phyloP scores from a whole-genome alignment of 2,797 vertebrate species.

The Morus bassanus region DNA sequence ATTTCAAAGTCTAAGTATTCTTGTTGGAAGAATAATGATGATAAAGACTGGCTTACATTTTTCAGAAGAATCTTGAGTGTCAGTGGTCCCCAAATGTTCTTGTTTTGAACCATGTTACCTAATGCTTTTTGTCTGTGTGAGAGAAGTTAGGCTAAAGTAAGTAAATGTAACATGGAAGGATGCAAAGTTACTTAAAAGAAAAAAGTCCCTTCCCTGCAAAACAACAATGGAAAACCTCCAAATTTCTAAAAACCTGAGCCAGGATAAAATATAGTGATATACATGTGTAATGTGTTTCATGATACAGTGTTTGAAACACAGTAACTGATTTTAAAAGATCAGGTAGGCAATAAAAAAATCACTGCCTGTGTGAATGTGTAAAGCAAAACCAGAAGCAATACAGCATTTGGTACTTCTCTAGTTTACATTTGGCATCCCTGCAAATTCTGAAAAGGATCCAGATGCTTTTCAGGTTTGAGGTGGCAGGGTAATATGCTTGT shows the following conservation, averaged over 20 bases:
- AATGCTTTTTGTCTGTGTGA: background rate
- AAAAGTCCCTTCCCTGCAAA: background rate
- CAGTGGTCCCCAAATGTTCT: background rate
- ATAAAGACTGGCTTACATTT: background rate
- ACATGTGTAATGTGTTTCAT: background rate
- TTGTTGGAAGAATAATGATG: background rate
- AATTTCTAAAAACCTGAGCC: background rate
- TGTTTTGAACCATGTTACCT: background rate
- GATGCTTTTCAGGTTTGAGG: background rate
- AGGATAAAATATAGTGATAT: background rate
- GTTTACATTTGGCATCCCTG: background rate
- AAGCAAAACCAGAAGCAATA: background rate
- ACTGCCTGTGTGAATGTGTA: background rate
- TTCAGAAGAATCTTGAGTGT: background rate
- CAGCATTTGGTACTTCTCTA: background rate
- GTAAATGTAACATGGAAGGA: background rate
- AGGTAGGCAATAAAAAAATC: background rate
- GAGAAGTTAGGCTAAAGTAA: background rate
- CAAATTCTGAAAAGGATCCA: background rate
- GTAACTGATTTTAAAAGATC: background rate
- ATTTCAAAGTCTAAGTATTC: background rate
- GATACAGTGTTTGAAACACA: background rate
- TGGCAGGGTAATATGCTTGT: background rate
- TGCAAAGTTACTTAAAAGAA: background rate
- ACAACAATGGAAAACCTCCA: background rate